Percentiles rank a stretch among this genome's conserved stretches.
Conservation (phyloP, 2,113 vertebrate genomes). For the Onychostoma macrolepis region DNA sequence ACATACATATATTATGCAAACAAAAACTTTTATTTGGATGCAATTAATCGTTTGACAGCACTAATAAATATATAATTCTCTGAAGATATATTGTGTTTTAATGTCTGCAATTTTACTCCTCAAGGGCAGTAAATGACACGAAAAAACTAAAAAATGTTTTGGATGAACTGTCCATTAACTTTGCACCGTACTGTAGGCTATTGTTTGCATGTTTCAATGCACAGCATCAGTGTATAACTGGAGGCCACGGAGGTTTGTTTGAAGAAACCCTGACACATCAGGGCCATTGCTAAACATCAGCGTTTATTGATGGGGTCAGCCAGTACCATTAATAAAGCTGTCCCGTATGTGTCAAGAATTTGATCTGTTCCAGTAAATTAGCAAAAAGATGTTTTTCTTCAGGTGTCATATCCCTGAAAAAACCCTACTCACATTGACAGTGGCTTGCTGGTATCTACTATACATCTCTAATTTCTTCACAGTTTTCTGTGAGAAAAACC, state of each 20-base stretch:
- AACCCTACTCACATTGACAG: neutral
- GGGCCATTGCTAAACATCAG: neutral
- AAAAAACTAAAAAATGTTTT: neutral
- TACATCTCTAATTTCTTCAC: neutral
- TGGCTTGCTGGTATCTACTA: neutral
- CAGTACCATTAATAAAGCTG: slow-evolving; percentile 17
- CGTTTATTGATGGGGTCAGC: neutral
- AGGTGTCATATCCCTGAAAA: slow-evolving; percentile 19
- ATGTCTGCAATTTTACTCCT: neutral
- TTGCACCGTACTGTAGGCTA: neutral
- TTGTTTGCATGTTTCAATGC: neutral
- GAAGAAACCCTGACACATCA: neutral
- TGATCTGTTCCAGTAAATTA: neutral
- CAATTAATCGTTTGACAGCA: no score
- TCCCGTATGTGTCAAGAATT: neutral
- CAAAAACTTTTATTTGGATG: no score
- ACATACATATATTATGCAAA: no score
- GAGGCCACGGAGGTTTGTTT: neutral
- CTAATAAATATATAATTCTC: neutral
- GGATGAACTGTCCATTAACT: neutral
- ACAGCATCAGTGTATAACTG: neutral
- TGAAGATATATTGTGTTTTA: neutral
- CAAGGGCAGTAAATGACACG: neutral
- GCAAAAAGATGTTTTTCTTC: neutral
- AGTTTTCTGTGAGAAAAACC: neutral